Percentiles rank a stretch among this genome's conserved stretches.
These are phyloP conservation scores for Marasmarcha lunaedactyla DNA, from an alignment of 2,888 invertebrate species.

Conservation along the genomic window DNA sequence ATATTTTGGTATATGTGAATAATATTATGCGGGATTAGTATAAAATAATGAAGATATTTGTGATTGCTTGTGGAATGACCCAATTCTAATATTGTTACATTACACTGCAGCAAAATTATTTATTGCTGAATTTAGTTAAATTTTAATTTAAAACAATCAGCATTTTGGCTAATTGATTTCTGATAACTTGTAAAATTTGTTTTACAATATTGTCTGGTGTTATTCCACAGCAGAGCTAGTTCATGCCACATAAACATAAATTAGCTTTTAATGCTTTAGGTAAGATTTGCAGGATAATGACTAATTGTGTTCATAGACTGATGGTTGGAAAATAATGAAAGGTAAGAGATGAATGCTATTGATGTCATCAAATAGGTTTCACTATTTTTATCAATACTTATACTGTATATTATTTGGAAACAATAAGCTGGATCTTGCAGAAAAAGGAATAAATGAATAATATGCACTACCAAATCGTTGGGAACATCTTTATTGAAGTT, in stretches of 20 bases:
- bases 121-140: no score
- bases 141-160: no score
- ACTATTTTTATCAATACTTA: not conserved
- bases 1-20: conserved; percentile 70
- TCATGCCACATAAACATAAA: conserved; percentile 64
- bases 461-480: no score
- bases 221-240: conserved; percentile 52
- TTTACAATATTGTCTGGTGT: conserved; percentile 35
- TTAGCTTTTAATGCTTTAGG: conserved; percentile 68
- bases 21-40: conserved; percentile 50
- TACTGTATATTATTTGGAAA: no score
- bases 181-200: no score
- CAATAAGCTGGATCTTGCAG: no score
- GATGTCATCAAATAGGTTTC: not conserved
- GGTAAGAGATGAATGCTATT: conserved; percentile 9
- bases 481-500: no score
- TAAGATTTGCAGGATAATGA: conserved; percentile 59
- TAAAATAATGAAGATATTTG: conserved; percentile 38
- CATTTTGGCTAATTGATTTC: no score
- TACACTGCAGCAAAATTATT: no score
- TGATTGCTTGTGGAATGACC: conserved; percentile 45
- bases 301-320: conserved; percentile 66
- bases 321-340: conserved; percentile 26
- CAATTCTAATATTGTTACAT: conserved; percentile 31
- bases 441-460: no score